Conservation (phyloP, 2,113 vertebrate genomes). For the Tetrax tetrax region DNA sequence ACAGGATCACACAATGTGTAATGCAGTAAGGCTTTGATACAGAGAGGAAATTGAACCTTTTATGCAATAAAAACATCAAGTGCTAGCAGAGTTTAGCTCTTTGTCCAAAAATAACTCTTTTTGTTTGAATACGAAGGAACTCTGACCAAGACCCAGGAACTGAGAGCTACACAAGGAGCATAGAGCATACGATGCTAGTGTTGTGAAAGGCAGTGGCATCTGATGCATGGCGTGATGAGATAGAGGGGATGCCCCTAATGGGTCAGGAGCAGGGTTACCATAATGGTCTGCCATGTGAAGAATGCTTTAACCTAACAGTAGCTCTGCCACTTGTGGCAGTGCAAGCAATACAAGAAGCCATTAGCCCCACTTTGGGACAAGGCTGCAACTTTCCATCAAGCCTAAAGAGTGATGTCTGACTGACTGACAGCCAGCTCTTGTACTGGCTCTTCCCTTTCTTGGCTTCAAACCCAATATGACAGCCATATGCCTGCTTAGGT, state of each 20-base stretch:
- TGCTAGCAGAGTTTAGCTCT: neutral
- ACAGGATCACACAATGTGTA: neutral
- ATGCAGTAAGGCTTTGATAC: neutral
- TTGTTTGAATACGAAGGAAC: neutral
- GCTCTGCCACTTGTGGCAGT: fast-evolving
- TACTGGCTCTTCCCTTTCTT: neutral
- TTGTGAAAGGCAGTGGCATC: neutral
- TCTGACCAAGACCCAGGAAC: neutral
- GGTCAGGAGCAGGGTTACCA: neutral
- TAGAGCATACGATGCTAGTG: neutral
- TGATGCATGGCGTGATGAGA: neutral
- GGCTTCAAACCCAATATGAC: neutral
- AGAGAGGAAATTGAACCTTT: neutral
- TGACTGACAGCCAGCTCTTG: neutral
- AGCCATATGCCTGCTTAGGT: neutral
- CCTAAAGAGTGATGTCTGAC: neutral
- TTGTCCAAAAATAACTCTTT: neutral
- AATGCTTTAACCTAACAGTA: neutral
- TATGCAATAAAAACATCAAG: neutral
- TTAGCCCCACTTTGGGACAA: neutral
- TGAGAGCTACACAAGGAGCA: fast-evolving
- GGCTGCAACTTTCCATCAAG: neutral
- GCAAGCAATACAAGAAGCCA: neutral
- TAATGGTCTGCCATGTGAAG: neutral
- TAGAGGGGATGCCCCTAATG: neutral